Conservation (phyloP, 2,113 vertebrate genomes). For the Rhegmatorhina hoffmannsi region DNA sequence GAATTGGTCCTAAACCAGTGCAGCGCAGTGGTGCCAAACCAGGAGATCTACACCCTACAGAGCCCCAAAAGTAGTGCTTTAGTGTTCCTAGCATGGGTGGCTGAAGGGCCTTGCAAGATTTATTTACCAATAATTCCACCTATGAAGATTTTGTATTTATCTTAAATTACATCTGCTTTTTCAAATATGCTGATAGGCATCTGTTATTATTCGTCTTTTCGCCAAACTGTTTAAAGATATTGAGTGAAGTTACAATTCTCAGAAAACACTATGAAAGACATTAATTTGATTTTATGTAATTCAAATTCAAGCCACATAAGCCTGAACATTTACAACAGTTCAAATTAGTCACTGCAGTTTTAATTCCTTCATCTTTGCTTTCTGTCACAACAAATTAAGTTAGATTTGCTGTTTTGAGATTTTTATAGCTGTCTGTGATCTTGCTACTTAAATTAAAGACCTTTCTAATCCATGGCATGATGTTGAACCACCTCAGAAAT, state of each 20-base stretch:
- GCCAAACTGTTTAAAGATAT: background rate
- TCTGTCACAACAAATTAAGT: conserved; percentile 54
- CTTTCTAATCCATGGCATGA: background rate
- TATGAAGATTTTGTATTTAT: background rate
- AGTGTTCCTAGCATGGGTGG: background rate
- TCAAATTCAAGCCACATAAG: conserved; percentile 11
- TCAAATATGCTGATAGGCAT: background rate
- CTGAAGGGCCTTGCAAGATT: background rate
- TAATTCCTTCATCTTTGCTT: conserved; percentile 39
- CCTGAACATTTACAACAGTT: background rate
- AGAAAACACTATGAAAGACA: background rate
- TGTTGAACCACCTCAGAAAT: conserved; percentile 18
- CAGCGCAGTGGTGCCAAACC: background rate
- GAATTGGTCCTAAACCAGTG: background rate
- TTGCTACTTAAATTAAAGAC: conserved; percentile 5
- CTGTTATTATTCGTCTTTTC: background rate
- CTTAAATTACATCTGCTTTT: background rate
- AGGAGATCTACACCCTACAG: background rate
- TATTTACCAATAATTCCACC: background rate
- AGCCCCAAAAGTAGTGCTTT: background rate
- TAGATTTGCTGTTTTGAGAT: conserved; percentile 24
- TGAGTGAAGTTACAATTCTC: background rate
- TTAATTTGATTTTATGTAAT: conserved; percentile 27
- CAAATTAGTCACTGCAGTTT: conserved; percentile 1
- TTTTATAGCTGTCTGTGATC: conserved; percentile 22